A percentile compares a stretch with the other conserved stretches of the same genome.
Evolutionary conservation across 1,140 invertebrate genomes (phyloP).

Genomic region (Drosophila pruinosa): DNA sequence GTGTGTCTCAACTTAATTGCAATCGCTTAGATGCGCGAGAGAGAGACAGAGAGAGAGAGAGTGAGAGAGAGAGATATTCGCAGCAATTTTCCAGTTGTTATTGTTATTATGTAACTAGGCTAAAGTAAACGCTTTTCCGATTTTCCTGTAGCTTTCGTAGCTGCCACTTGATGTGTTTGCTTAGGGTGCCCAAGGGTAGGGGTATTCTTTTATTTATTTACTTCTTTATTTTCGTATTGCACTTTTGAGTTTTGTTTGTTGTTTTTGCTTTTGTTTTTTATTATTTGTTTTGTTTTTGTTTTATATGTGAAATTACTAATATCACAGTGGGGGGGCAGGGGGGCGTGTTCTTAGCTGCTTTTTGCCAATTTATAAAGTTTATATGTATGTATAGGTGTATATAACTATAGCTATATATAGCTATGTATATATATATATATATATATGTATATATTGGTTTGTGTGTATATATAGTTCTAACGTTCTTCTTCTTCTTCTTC

Average conservation of each 20-base stretch:
- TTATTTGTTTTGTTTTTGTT: conserved; percentile 33
- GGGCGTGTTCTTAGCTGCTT: conserved; percentile 28
- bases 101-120: conserved; percentile 11
- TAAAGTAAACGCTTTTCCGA: conserved; percentile 35
- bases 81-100: conserved; percentile 6
- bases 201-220: conserved; percentile 23
- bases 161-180: conserved; percentile 23
- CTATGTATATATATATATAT: conserved; percentile 46
- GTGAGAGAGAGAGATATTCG: background rate
- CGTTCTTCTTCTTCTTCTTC: conserved; percentile 63
- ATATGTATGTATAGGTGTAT: conserved; percentile 38
- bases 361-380: conserved; percentile 27
- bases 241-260: conserved; percentile 50
- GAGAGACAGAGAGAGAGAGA: conserved; percentile 2
- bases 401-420: conserved; percentile 51
- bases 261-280: conserved; percentile 41
- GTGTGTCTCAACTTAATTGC: conserved; percentile 9
- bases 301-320: conserved; percentile 74
- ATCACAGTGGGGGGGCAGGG: conserved; percentile 65
- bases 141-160: conserved; percentile 8
- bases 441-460: conserved; percentile 48
- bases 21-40: background rate
- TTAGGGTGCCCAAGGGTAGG: background rate
- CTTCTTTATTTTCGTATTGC: conserved; percentile 50
- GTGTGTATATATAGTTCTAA: conserved; percentile 65